Evolutionary conservation across 2,113 vertebrate species (phyloP).

Genomic region (Sialia sialis): DNA sequence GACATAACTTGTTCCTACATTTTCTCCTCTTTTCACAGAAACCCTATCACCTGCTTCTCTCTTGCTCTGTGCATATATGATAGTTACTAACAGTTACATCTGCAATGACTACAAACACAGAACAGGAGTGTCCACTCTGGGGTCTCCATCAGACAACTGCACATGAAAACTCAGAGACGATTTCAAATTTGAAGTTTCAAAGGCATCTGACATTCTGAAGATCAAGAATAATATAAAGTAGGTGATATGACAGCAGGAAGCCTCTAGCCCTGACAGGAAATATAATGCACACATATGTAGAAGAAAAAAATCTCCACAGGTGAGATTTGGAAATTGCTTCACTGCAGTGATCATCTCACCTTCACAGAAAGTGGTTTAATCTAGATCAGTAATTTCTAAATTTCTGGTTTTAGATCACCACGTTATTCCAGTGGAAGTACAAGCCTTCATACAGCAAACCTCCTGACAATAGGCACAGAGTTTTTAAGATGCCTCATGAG

Average conservation of each 20-base stretch:
- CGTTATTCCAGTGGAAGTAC: background rate
- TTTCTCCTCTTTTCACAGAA: background rate
- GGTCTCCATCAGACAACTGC: background rate
- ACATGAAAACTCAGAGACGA: background rate
- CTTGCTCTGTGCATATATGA: background rate
- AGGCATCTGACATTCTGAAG: background rate
- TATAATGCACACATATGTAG: background rate
- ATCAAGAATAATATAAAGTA: background rate
- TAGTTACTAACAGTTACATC: background rate
- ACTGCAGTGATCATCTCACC: background rate
- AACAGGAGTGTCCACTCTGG: background rate
- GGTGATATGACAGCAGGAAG: background rate
- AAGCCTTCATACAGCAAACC: background rate
- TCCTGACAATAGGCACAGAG: background rate
- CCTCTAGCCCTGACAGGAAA: background rate
- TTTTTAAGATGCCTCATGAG: background rate
- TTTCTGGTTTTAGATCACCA: background rate
- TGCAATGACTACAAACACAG: background rate
- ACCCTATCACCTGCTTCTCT: background rate
- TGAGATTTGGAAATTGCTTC: slow-evolving; percentile 1
- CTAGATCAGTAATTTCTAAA: background rate
- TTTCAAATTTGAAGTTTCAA: background rate
- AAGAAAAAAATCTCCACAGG: background rate
- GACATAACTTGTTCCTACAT: background rate
- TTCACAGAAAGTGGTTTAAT: background rate